Percentiles rank a stretch among this genome's conserved stretches.
Evolutionary conservation across 2,797 vertebrate genomes (phyloP).

Genomic region (Phalloptychus januarius): DNA sequence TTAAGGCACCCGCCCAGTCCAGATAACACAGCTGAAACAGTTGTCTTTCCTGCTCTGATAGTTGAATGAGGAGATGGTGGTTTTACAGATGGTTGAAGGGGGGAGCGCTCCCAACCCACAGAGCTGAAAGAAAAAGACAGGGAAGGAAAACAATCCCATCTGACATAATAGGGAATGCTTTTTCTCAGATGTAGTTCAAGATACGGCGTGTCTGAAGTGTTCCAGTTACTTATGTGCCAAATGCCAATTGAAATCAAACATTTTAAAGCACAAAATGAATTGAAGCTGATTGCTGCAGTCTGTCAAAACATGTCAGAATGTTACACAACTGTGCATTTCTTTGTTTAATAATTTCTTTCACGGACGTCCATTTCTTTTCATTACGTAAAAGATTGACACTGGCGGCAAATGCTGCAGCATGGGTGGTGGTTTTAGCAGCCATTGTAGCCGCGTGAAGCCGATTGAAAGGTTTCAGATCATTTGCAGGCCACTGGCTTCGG

Average conservation of each 20-base stretch:
- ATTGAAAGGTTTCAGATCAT: slow-evolving; percentile 65
- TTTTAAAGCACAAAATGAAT: slow-evolving; percentile 19
- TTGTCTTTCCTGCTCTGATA: slow-evolving; percentile 65
- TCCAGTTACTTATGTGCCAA: slow-evolving; percentile 38
- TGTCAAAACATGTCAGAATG: slow-evolving; percentile 29
- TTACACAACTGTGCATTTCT: slow-evolving; percentile 13
- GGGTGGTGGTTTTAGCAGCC: slow-evolving; percentile 40
- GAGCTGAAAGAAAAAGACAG: slow-evolving; percentile 77
- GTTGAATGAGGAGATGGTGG: slow-evolving; percentile 65
- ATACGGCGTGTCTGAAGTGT: slow-evolving; percentile 48
- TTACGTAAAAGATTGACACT: slow-evolving; percentile 18
- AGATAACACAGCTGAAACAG: slow-evolving; percentile 66
- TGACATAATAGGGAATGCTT: slow-evolving; percentile 70
- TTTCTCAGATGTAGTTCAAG: slow-evolving; percentile 70
- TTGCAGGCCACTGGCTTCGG: slow-evolving; percentile 54
- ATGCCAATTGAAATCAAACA: slow-evolving; percentile 29
- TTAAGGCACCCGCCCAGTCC: slow-evolving; percentile 51
- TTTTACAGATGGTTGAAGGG: slow-evolving; percentile 63
- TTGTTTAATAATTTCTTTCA: slow-evolving; percentile 12
- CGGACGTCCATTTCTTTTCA: not conserved
- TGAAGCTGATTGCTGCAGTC: slow-evolving; percentile 21
- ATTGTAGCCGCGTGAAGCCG: slow-evolving; percentile 33
- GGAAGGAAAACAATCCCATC: slow-evolving; percentile 72
- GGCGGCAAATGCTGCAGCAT: slow-evolving; percentile 29
- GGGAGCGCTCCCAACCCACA: slow-evolving; percentile 64